These are phyloP conservation scores for Phaethornis superciliosus DNA, from an alignment of 2,113 vertebrate genomes.

Conservation along the genomic window DNA sequence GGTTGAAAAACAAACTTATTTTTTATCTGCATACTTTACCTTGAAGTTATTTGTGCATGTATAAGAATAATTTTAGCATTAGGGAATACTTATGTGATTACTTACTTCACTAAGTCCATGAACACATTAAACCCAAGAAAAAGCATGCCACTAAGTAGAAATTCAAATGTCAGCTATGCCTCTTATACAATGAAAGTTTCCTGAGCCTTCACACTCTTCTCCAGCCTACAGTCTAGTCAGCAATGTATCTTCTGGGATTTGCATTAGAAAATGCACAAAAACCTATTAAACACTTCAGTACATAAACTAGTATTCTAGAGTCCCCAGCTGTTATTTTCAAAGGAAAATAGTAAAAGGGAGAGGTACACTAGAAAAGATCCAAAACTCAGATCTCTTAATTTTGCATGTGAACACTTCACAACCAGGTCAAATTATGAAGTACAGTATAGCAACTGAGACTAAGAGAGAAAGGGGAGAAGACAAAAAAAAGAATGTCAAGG, in stretches of 20 bases:
- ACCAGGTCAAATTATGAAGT: not conserved
- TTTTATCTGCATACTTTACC: not conserved
- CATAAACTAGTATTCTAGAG: not conserved
- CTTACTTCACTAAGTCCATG: not conserved
- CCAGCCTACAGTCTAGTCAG: not conserved
- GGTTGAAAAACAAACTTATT: not conserved
- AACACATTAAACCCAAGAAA: not conserved
- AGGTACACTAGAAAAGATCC: not conserved
- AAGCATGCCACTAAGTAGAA: not conserved
- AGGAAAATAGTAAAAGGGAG: not conserved
- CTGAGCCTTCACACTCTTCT: not conserved
- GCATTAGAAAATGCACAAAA: not conserved
- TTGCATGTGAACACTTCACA: not conserved
- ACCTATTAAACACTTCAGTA: not conserved
- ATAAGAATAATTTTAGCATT: not conserved
- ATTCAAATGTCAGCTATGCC: not conserved
- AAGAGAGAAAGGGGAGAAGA: not conserved
- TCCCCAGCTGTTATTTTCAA: not conserved
- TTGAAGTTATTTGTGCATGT: not conserved
- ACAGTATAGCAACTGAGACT: not conserved
- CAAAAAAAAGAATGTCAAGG: not conserved
- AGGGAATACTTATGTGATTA: not conserved
- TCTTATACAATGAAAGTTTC: not conserved
- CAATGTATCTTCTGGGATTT: not conserved
- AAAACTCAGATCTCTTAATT: not conserved